Base-by-base conservation (phyloP, 1,140 invertebrate species). In the Acromyrmex heyeri region DNA sequence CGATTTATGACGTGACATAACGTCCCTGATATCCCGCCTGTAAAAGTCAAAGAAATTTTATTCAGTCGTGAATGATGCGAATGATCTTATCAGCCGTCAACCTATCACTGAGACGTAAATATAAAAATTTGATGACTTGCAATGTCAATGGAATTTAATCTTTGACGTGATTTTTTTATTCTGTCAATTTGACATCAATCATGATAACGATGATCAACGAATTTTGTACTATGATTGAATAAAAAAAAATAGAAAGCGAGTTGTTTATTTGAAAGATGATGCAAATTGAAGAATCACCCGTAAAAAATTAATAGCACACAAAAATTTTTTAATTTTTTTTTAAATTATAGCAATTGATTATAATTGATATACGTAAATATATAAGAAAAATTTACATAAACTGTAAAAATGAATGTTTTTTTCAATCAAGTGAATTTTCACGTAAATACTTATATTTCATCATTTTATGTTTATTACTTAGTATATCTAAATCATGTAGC, bases 31-130 rank as follows among this genome's bases (percentile, higher is more conserved):
- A 44, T 79, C 24, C 5, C 5, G 16, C 12, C 24, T 30, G 55
- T 53, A 72, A 64, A 55, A 38, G 38, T 69, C 57, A 67, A 76
- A 53, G 81, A 65, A 86, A 86, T 86, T 24, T 86, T n/a, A 16
- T 50, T 61, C 38, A 59, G 27, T 34, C 61, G 27, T 30, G 38
- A 73, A 30, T 48, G 5, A 61, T 38, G 53, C 53, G 38, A 48
- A 14, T 44, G 34, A 73, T 48, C 12, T 1, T 14, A 55, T 27
- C 16, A 5, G 38, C 21, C 27, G 16, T 67, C 27, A 69, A 81
- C 55, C 48, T 69, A 48, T 79, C 44, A 53, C 48, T 27, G 50
- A 24, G 12, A 77, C 50, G 2, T 18, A 18, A 61, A 21, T 27
- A 53, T 53, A 27, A 61, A 18, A 79, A 48, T 53, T 44, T 21